These are phyloP conservation scores for Neostethus bicornis DNA, from an alignment of 2,797 vertebrate genomes.

Conservation along the genomic window DNA sequence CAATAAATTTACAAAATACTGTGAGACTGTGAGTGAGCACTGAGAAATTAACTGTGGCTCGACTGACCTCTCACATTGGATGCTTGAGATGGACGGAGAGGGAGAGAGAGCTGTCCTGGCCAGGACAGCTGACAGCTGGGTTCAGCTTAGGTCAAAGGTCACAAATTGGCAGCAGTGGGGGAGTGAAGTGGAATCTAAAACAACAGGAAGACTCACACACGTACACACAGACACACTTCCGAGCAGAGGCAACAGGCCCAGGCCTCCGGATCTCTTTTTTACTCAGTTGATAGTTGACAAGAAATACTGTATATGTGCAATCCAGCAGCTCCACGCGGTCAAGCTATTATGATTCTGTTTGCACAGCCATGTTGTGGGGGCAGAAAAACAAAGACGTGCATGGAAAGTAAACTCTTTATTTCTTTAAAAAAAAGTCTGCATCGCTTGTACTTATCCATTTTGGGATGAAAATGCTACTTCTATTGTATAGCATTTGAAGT, in stretches of 20 bases:
- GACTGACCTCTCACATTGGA: neutral
- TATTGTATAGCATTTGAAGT: no score
- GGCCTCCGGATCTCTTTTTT: slow-evolving; percentile 37
- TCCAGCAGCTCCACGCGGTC: slow-evolving; percentile 3
- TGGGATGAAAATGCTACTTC: no score
- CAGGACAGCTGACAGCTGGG: slow-evolving; percentile 84
- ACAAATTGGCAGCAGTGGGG: slow-evolving; percentile 70
- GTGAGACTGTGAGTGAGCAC: neutral
- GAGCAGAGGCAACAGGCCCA: slow-evolving; percentile 23
- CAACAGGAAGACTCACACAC: slow-evolving; percentile 73
- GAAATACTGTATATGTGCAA: slow-evolving; percentile 29
- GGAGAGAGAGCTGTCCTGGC: slow-evolving; percentile 63
- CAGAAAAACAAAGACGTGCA: neutral
- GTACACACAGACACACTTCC: slow-evolving; percentile 33
- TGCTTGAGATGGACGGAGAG: slow-evolving; percentile 7
- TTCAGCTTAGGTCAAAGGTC: slow-evolving; percentile 75
- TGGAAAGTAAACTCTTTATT: neutral
- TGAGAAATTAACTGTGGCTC: slow-evolving; percentile 4
- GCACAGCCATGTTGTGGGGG: neutral
- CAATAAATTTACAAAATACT: neutral
- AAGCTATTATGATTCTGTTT: neutral
- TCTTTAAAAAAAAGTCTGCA: neutral
- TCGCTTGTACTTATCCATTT: neutral
- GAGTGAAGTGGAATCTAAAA: slow-evolving; percentile 74
- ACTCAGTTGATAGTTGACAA: slow-evolving; percentile 39